These are phyloP conservation scores for Anagyrus pseudococci DNA, from an alignment of 2,888 invertebrate genomes.

Conservation along the genomic window DNA sequence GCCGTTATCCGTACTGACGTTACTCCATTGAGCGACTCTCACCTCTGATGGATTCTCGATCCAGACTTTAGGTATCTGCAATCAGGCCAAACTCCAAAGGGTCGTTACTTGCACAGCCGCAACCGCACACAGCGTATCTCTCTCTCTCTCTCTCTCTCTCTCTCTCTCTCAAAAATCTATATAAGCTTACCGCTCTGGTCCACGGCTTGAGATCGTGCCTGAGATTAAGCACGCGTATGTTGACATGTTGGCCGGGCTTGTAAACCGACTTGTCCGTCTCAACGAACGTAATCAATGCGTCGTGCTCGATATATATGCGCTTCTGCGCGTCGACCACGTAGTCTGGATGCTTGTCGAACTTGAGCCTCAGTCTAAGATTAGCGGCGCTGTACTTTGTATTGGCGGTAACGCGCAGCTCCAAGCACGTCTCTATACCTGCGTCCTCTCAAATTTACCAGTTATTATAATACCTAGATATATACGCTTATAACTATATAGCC, in stretches of 20 bases:
- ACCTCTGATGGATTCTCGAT: slow-evolving; percentile 72
- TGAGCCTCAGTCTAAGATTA: slow-evolving; percentile 50
- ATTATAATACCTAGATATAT: too few relatives aligned
- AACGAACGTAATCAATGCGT: slow-evolving; percentile 65
- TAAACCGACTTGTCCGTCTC: slow-evolving; percentile 69
- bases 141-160: too few relatives aligned
- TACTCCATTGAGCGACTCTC: slow-evolving; percentile 71
- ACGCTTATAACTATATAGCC: slow-evolving; percentile 12
- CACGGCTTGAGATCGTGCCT: slow-evolving; percentile 67
- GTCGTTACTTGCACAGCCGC: too few relatives aligned
- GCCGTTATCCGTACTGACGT: slow-evolving; percentile 68
- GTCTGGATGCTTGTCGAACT: slow-evolving; percentile 58
- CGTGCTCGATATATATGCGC: slow-evolving; percentile 63
- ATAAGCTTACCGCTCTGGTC: slow-evolving; percentile 62
- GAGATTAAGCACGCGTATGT: slow-evolving; percentile 65
- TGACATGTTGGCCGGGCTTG: slow-evolving; percentile 67
- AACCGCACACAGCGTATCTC: too few relatives aligned
- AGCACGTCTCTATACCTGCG: slow-evolving; percentile 53
- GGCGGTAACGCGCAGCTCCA: slow-evolving; percentile 52
- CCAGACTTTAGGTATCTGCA: slow-evolving; percentile 72
- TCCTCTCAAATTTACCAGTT: too few relatives aligned
- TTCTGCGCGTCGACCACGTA: slow-evolving; percentile 59
- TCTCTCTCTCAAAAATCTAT: background rate
- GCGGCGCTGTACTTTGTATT: slow-evolving; percentile 48
- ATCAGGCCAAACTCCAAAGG: too few relatives aligned